Percentiles rank a stretch among this genome's conserved stretches.
These are phyloP conservation scores for Tautogolabrus adspersus DNA, from an alignment of 2,113 vertebrate genomes.

Conservation along the genomic window DNA sequence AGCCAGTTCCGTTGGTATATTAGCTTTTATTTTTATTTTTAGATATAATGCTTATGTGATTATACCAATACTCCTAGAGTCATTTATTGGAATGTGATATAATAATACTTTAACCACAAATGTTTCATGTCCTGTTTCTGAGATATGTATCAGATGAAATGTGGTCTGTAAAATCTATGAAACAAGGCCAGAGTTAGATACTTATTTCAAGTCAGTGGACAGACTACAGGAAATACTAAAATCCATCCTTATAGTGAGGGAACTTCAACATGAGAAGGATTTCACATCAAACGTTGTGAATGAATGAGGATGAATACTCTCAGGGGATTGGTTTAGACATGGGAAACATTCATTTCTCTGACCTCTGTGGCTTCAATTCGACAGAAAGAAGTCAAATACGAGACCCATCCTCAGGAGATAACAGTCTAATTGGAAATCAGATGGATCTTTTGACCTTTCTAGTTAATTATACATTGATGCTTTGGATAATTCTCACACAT, in stretches of 20 bases:
- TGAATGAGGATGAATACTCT: constrained; percentile 29
- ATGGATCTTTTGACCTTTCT: constrained; percentile 66
- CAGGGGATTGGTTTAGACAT: constrained; percentile 37
- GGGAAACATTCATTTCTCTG: constrained; percentile 51
- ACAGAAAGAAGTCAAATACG: constrained; percentile 46
- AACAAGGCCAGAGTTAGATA: neutral
- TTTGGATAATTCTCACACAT: constrained; percentile 53
- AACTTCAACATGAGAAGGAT: constrained; percentile 8
- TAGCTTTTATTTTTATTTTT: neutral
- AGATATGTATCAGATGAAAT: neutral
- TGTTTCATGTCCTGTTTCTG: neutral
- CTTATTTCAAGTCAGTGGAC: neutral
- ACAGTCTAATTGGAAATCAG: constrained; percentile 67
- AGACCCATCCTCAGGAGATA: constrained; percentile 50
- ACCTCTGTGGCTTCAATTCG: constrained; percentile 39
- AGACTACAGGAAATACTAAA: neutral
- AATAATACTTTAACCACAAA: neutral
- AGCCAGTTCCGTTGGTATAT: neutral
- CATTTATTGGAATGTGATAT: neutral
- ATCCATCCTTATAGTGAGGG: neutral
- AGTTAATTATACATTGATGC: constrained; percentile 67
- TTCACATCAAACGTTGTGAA: constrained; percentile 32
- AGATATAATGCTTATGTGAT: neutral
- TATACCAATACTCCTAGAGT: neutral
- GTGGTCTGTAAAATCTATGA: neutral